phyloP scores from a whole-genome alignment of 2,797 vertebrate genomes.

The Poecilia gillii region DNA sequence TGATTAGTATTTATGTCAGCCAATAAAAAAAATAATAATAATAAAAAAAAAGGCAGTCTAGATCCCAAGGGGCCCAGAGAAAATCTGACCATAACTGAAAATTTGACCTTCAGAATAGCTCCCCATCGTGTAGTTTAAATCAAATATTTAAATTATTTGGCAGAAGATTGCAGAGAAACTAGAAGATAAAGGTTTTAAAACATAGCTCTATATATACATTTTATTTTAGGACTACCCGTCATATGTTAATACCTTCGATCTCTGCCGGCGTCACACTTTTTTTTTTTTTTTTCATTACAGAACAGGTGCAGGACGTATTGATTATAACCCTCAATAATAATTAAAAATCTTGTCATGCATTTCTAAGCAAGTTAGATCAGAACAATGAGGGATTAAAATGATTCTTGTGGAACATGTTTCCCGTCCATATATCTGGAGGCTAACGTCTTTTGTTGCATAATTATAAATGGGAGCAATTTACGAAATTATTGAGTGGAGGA shows the following conservation, averaged over 20 bases:
- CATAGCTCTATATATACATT: not conserved
- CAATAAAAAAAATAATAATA: slow-evolving; percentile 29
- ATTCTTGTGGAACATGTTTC: not conserved
- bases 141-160: not conserved
- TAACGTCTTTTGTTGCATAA: not conserved
- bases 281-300: not conserved
- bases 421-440: not conserved
- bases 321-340: not conserved
- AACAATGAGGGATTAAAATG: not conserved
- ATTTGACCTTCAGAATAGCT: slow-evolving; percentile 6
- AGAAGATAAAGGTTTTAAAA: not conserved
- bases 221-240: not conserved
- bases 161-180: not conserved
- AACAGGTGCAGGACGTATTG: not conserved
- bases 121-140: not conserved
- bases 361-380: not conserved
- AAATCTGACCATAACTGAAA: slow-evolving; percentile 22
- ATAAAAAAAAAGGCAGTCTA: slow-evolving; percentile 1
- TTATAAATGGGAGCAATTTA: not conserved
- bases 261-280: not conserved
- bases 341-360: slow-evolving; percentile 2
- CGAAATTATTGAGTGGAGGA: not conserved
- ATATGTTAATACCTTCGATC: not conserved
- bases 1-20: slow-evolving; percentile 51
- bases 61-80: slow-evolving; percentile 19